phyloP scores from a whole-genome alignment of 2,797 vertebrate species.

The Falco biarmicus region DNA sequence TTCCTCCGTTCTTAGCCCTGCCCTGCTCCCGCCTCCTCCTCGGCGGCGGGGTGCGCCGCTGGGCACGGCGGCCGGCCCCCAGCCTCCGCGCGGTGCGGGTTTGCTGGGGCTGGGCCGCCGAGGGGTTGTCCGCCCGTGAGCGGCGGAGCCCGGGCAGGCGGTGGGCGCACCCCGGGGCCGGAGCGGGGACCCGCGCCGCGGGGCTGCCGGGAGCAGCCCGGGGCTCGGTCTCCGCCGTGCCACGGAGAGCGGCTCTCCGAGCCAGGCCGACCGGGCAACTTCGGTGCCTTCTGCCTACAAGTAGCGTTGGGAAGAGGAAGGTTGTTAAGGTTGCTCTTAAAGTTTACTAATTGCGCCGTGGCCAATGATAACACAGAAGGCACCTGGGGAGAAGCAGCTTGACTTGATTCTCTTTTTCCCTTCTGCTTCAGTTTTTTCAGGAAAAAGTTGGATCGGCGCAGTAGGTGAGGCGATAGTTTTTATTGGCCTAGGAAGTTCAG shows the following conservation, averaged over 20 bases:
- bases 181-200: too few relatives aligned
- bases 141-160: background rate
- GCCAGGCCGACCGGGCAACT: background rate
- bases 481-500: background rate
- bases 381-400: background rate
- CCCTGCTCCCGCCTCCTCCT: background rate
- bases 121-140: background rate
- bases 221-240: too few relatives aligned
- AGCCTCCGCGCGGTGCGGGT: too few relatives aligned
- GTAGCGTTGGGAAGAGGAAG: background rate
- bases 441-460: background rate
- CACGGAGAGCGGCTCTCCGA: too few relatives aligned
- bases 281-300: accelerated
- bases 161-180: background rate
- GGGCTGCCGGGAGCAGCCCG: too few relatives aligned
- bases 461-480: background rate
- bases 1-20: background rate
- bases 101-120: constrained; percentile 43
- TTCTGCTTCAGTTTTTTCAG: background rate
- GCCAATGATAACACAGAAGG: background rate
- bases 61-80: background rate
- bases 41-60: background rate
- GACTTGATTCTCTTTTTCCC: background rate
- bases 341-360: background rate
- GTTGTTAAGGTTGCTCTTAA: background rate